These are phyloP conservation scores for Paramisgurnus dabryanus DNA, from an alignment of 2,113 vertebrate genomes.

Conservation along the genomic window DNA sequence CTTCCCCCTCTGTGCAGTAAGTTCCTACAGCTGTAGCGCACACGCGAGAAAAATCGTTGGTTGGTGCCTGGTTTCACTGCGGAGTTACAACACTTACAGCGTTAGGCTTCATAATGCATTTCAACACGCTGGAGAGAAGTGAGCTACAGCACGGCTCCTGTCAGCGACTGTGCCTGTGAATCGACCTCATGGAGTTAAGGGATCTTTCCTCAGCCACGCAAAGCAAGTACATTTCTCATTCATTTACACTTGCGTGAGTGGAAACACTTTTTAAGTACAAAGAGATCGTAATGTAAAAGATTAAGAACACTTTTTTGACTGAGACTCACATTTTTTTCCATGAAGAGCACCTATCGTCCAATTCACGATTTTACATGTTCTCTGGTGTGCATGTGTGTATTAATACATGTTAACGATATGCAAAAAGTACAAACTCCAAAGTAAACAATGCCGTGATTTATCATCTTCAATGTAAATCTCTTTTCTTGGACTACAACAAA, in stretches of 20 bases:
- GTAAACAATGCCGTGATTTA: too few relatives aligned
- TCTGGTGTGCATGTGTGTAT: too few relatives aligned
- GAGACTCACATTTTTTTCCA: too few relatives aligned
- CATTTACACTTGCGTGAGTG: background rate
- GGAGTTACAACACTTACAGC: too few relatives aligned
- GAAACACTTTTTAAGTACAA: background rate
- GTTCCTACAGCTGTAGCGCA: background rate
- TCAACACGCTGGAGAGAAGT: background rate
- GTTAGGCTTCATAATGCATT: background rate
- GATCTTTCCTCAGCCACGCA: background rate
- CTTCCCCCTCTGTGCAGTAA: background rate
- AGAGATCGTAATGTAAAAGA: too few relatives aligned
- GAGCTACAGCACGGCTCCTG: background rate
- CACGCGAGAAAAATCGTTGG: background rate
- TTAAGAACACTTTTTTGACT: too few relatives aligned
- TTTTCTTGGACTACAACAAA: too few relatives aligned
- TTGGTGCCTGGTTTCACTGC: background rate
- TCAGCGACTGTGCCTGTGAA: background rate
- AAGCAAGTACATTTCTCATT: background rate
- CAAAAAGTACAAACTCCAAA: too few relatives aligned
- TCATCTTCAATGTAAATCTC: too few relatives aligned
- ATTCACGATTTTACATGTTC: too few relatives aligned
- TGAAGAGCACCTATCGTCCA: too few relatives aligned
- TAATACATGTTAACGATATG: too few relatives aligned
- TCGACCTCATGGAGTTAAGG: background rate